Percentiles rank a stretch among this genome's conserved stretches.
Conservation (phyloP, 2,888 invertebrate genomes). For the Philaethria dido region DNA sequence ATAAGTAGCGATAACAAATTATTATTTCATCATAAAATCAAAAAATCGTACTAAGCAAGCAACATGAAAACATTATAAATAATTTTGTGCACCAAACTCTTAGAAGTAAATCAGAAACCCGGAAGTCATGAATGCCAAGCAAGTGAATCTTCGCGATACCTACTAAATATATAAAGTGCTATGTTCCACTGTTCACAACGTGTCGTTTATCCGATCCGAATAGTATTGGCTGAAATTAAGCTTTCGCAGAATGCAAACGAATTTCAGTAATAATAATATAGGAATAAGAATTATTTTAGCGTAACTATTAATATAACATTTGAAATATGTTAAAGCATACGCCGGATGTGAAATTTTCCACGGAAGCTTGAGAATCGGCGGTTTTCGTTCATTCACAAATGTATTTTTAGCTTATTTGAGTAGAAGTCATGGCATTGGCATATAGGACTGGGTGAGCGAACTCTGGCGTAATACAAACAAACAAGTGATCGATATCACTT, state of each 20-base stretch:
- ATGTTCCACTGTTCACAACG: conserved; percentile 35
- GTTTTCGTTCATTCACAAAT: conserved; percentile 57
- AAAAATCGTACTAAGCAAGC: neutral
- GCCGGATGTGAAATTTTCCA: conserved; percentile 78
- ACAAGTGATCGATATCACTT: conserved; percentile 70
- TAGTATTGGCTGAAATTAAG: conserved; percentile 41
- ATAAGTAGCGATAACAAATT: neutral
- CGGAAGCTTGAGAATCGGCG: conserved; percentile 55
- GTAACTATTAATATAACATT: conserved; percentile 10
- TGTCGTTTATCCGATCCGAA: conserved; percentile 38
- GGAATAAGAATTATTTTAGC: conserved; percentile 36
- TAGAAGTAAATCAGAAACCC: conserved; percentile 9
- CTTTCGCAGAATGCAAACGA: conserved; percentile 27
- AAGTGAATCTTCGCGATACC: conserved; percentile 29
- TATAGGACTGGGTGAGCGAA: conserved; percentile 71
- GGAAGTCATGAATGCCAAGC: conserved; percentile 31
- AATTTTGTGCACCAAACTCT: neutral
- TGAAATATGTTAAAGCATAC: conserved; percentile 34
- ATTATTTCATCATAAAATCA: neutral
- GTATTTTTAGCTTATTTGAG: conserved; percentile 69
- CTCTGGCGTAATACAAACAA: conserved; percentile 70
- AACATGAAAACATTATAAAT: neutral
- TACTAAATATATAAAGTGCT: conserved; percentile 37
- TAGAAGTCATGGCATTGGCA: conserved; percentile 67
- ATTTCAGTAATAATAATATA: neutral